These are phyloP conservation scores for Phyllopteryx taeniolatus DNA, from an alignment of 2,113 vertebrate species.

Conservation along the genomic window DNA sequence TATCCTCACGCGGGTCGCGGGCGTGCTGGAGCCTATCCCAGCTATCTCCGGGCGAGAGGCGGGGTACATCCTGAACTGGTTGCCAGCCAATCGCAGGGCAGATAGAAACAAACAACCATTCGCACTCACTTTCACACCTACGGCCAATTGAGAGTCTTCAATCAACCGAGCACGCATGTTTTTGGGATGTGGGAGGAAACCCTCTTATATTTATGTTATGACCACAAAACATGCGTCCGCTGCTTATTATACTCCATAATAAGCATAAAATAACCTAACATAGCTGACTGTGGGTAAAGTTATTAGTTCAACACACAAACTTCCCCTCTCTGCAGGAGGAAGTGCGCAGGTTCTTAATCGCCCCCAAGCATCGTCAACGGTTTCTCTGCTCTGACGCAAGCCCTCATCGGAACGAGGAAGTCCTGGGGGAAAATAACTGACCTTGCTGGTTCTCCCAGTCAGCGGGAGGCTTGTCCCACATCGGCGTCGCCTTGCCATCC, in stretches of 20 bases:
- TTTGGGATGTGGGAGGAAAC: no score
- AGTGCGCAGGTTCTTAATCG: conserved; percentile 1
- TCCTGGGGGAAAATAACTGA: conserved; percentile 3
- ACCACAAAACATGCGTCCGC: not conserved
- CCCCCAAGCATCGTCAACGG: not conserved
- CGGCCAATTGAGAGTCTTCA: no score
- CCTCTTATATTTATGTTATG: no score
- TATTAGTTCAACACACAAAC: not conserved
- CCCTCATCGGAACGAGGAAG: conserved; percentile 9
- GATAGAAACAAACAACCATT: no score
- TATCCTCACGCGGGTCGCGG: no score
- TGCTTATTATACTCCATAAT: not conserved
- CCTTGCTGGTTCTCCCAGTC: conserved; percentile 65
- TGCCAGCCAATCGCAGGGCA: no score
- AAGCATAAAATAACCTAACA: not conserved
- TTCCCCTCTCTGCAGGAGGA: conserved; percentile 15
- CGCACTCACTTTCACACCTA: no score
- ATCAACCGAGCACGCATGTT: no score
- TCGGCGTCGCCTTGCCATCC: conserved; percentile 49
- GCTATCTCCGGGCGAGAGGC: no score
- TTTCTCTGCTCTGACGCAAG: not conserved
- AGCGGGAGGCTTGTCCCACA: conserved; percentile 71
- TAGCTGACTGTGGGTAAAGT: not conserved
- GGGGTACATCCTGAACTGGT: no score
- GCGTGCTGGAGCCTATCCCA: no score